A percentile compares a stretch with the other conserved stretches of the same genome.
Conservation (phyloP, 1,140 invertebrate species). For the Aporrectodea caliginosa region DNA sequence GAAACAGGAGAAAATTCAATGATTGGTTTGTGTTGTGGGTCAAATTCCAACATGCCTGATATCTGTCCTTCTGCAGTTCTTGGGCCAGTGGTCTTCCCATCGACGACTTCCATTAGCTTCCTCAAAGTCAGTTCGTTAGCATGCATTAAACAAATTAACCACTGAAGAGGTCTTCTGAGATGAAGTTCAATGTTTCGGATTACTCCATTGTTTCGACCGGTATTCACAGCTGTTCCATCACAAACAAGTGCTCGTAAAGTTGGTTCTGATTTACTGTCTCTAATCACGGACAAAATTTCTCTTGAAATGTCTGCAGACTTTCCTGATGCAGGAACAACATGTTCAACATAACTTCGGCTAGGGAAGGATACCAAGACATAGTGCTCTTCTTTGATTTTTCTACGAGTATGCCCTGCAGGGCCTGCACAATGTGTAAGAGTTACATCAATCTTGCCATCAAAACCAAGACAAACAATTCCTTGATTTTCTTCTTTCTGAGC, state of each 20-base stretch:
- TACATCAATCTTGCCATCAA: not conserved
- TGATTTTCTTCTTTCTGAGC: not conserved
- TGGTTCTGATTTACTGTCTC: not conserved
- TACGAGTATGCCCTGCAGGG: too few relatives aligned
- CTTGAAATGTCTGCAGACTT: not conserved
- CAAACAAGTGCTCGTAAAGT: not conserved
- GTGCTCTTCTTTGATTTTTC: not conserved
- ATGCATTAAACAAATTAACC: not conserved
- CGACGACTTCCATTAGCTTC: not conserved
- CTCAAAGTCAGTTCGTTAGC: too few relatives aligned
- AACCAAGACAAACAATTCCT: conserved; percentile 1
- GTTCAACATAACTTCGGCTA: not conserved
- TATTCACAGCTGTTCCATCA: not conserved
- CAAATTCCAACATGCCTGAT: not conserved
- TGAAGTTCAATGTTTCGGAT: not conserved
- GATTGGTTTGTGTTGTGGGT: not conserved
- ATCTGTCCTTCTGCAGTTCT: not conserved
- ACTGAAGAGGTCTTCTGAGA: not conserved
- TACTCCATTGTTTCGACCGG: not conserved
- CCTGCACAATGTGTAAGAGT: not conserved
- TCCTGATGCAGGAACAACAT: not conserved
- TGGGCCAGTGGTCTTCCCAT: not conserved
- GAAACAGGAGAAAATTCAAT: too few relatives aligned
- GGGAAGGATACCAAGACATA: not conserved
- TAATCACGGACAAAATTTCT: not conserved